Evolutionary conservation across 1,140 invertebrate genomes (phyloP), one percentile per base, ranked within the genome.

Genomic region (Brachionus sp.): DNA sequence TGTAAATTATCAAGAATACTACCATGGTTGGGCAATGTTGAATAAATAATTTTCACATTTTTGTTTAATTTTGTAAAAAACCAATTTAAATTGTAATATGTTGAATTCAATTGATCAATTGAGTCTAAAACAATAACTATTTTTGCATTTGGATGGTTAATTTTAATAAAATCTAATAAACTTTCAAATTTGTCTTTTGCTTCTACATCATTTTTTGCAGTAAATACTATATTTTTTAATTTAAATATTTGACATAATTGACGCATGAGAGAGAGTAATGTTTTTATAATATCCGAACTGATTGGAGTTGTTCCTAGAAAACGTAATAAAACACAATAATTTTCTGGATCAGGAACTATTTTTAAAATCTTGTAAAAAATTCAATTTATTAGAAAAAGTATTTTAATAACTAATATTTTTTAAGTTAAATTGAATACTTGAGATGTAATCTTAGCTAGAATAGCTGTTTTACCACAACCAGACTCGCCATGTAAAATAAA

Each of bases 1-100:
- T 73, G 75, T n/a, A 88, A 82, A 66, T 82, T 85, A 9, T 75
- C 42, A 10, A 86, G 39, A 6, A 86, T 84, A 12, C 82, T 84
- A 37, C 84, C 78, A 16, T 85, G 84, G 23, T 85, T 84, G 10
- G 85, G 84, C 25, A 84, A 78, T 9, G 85, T 85, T 7, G 88
- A 86, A 16, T 86, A 83, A 44, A 88, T 85, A 23, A 87, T 82
- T 84, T 87, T 86, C 9, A 88, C 86, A 84, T 89, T 87, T 3
- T 35, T 23, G 12, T 88, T 85, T 44, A 88, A 83, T 23, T 84
- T 77, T 4, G 84, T 82, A 9, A 88, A 88, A 42, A 88, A 62
- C 88, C 88, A 89, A n/a, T 86, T 86, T 35, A 85, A 84, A n/a
- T 85, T 86, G 46, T 83, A 84, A 57, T 87, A 85, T 46, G 33